Evolutionary conservation across 1,140 invertebrate genomes (phyloP).

Genomic region (Wiebesia pumilae): DNA sequence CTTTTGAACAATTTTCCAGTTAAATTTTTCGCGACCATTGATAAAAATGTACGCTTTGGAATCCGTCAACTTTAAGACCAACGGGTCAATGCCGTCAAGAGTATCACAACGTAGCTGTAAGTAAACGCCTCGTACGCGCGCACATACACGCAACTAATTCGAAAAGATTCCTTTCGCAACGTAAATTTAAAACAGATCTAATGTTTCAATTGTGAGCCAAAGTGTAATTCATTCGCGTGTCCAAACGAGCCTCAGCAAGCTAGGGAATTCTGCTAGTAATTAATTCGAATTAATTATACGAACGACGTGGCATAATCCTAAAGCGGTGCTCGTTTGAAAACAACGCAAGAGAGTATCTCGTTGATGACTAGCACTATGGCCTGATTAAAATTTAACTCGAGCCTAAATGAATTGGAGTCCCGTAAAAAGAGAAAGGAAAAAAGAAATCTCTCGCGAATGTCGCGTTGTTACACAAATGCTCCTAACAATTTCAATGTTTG

Average conservation of each 20-base stretch:
- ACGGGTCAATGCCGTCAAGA: too few relatives aligned
- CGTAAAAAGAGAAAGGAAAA: neutral
- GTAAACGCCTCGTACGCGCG: neutral
- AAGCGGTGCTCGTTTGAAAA: conserved; percentile 16
- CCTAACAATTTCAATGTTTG: conserved; percentile 46
- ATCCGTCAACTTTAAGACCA: too few relatives aligned
- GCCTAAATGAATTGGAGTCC: conserved; percentile 1
- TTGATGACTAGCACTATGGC: neutral
- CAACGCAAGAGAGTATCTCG: conserved; percentile 1
- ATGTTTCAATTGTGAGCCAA: conserved; percentile 1
- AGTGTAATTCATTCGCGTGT: conserved; percentile 17
- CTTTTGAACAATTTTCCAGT: too few relatives aligned
- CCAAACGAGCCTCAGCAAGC: neutral
- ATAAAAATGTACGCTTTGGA: too few relatives aligned
- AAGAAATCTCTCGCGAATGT: conserved; percentile 10
- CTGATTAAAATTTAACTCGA: conserved; percentile 34
- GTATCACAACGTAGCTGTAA: too few relatives aligned
- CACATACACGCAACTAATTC: neutral
- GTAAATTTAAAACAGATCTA: neutral
- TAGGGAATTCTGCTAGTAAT: conserved; percentile 17
- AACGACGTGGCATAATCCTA: conserved; percentile 23
- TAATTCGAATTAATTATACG: conserved; percentile 34
- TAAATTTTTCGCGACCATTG: too few relatives aligned
- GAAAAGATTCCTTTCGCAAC: neutral
- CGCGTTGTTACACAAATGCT: conserved; percentile 16